Evolutionary conservation across 2,113 vertebrate species (phyloP), one percentile per base, ranked within the genome.

Genomic region (Malurus alboscapulatus): DNA sequence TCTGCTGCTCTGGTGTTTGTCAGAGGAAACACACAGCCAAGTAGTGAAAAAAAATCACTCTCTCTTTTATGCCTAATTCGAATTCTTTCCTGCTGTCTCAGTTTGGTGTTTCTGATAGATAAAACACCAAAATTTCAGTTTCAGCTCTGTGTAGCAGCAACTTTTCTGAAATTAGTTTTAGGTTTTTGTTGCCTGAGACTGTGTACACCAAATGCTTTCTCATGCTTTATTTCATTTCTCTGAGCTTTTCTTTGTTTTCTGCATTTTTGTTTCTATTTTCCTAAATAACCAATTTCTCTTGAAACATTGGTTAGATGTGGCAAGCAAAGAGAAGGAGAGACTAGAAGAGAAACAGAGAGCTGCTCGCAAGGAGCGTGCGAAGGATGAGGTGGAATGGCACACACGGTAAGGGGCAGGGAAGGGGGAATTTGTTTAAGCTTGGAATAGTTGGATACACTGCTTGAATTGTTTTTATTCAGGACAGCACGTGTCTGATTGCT

Each of bases 321-420:
- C 99, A 62, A 98, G 98, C 89, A 98, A 89, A 78, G 98, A 99
- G 95, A 99, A 99, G 91, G 99, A 99, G 94, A 97, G 99, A 48
- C 97, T 99, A 89, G 99, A 99, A 93, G 99, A 99, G 91, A 99
- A 99, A 71, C 99, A 99, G 96, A 97, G 99, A 96, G 97, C 98
- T 20, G 96, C 99, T 86, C 98, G 99, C 59, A 98, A 98, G 95
- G 98, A 99, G 21, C 98, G 99, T 26, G 98, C 98, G 51, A 98
- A 97, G 80, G 97, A 94, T 1, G 98, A 98, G n/a, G 97, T 98
- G 10, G 99, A 99, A 86, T 99, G 99, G 99, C 97, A 96, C 65
- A 99, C 99, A 17, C 98, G 99, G 99, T 99, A 96, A 97, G 92
- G 68, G n/a, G 51, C 34, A 38, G 38, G 57, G 58, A 44, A 24